Conservation (phyloP, 2,888 invertebrate genomes). For the Cactoblastis cactorum region DNA sequence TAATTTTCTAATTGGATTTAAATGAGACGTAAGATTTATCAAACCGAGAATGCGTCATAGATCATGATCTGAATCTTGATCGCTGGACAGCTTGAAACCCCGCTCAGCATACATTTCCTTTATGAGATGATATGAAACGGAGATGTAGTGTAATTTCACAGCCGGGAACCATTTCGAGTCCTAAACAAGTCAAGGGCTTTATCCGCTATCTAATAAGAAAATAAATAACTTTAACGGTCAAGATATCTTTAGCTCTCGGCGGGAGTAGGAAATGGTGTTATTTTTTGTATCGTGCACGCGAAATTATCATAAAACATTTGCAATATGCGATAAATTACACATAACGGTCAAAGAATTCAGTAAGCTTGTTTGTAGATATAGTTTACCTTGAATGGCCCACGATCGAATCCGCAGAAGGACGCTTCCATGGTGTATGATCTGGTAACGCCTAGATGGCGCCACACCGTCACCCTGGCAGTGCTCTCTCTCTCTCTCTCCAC, state of each 20-base stretch:
- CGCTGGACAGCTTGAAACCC: background rate
- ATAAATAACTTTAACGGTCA: slow-evolving; percentile 1
- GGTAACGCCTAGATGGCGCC: slow-evolving; percentile 89
- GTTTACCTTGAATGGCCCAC: slow-evolving; percentile 84
- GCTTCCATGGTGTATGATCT: slow-evolving; percentile 92
- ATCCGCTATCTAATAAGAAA: slow-evolving; percentile 6
- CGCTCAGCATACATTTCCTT: background rate
- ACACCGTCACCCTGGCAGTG: slow-evolving; percentile 91
- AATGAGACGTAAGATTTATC: slow-evolving; percentile 38
- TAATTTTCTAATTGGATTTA: slow-evolving; percentile 61
- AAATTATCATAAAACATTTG: slow-evolving; percentile 3
- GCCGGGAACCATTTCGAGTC: slow-evolving; percentile 2
- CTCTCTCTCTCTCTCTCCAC: slow-evolving; percentile 89
- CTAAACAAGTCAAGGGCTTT: background rate
- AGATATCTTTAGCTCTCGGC: slow-evolving; percentile 6
- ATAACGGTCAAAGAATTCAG: background rate
- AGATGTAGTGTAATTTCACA: slow-evolving; percentile 1
- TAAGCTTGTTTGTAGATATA: background rate
- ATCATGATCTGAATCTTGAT: slow-evolving; percentile 1
- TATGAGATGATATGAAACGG: slow-evolving; percentile 1
- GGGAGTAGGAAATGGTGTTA: background rate
- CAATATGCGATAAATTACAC: background rate
- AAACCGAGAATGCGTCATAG: slow-evolving; percentile 16
- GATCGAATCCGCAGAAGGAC: slow-evolving; percentile 90
- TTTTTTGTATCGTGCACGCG: slow-evolving; percentile 4